These are phyloP conservation scores for Dreissena polymorpha DNA, from an alignment of 1,140 invertebrate species.

Conservation along the genomic window DNA sequence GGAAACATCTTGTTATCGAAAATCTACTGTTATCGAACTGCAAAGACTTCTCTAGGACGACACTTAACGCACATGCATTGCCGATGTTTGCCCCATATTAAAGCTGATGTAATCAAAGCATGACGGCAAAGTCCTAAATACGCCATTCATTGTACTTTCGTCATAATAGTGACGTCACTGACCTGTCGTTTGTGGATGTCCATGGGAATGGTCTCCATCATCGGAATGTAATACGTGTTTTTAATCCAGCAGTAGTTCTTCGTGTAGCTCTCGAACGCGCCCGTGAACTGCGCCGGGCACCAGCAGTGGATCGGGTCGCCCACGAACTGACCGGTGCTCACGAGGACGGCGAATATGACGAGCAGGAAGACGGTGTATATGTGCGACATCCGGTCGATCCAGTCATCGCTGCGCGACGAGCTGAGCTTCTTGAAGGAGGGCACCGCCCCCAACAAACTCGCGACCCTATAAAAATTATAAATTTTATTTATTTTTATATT, in stretches of 20 bases:
- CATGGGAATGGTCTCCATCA: conserved; percentile 77
- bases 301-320: conserved; percentile 76
- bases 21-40: no score
- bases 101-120: no score
- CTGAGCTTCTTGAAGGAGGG: conserved; percentile 67
- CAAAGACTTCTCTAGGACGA: no score
- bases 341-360: conserved; percentile 68
- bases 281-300: conserved; percentile 75
- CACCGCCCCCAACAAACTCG: conserved; percentile 62
- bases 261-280: conserved; percentile 69
- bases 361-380: conserved; percentile 71
- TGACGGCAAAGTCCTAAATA: no score
- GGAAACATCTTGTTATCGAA: no score
- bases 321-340: conserved; percentile 76
- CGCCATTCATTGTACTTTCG: no score
- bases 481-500: no score
- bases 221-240: conserved; percentile 81
- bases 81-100: no score
- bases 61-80: no score
- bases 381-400: conserved; percentile 71
- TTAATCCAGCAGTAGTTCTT: conserved; percentile 80
- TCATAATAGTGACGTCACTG: no score
- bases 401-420: conserved; percentile 69
- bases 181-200: conserved; percentile 57
- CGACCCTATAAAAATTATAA: conserved; percentile 57